Percentiles rank a stretch among this genome's conserved stretches.
phyloP scores from a whole-genome alignment of 2,888 invertebrate species.

The Habroteleia sp. region DNA sequence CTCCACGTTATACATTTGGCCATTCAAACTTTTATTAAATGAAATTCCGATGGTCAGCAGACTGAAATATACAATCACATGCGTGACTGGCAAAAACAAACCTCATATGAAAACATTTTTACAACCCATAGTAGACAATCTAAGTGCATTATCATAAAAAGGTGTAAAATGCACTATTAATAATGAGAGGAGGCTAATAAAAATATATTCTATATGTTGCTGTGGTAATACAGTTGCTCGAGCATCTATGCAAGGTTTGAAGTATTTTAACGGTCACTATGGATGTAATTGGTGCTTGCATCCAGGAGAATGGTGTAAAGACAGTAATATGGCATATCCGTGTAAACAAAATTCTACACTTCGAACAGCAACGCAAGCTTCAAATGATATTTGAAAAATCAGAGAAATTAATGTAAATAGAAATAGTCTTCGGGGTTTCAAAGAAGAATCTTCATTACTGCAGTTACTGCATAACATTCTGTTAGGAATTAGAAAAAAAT shows the following conservation, averaged over 20 bases:
- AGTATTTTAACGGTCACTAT: slow-evolving; percentile 51
- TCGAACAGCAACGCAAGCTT: not conserved
- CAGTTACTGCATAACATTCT: slow-evolving; percentile 8
- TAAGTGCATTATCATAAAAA: slow-evolving; percentile 28
- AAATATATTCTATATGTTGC: slow-evolving; percentile 36
- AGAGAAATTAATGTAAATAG: not conserved
- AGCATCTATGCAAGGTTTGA: slow-evolving; percentile 23
- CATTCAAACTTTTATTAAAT: slow-evolving; percentile 56
- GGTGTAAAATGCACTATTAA: slow-evolving; percentile 46
- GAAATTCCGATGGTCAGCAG: slow-evolving; percentile 49
- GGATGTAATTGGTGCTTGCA: slow-evolving; percentile 45
- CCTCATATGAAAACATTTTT: slow-evolving; percentile 41
- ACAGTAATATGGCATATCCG: not conserved
- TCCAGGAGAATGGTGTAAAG: slow-evolving; percentile 21
- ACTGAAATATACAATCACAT: slow-evolving; percentile 26
- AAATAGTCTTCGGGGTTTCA: not conserved
- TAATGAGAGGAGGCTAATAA: slow-evolving; percentile 19
- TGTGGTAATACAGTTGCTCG: slow-evolving; percentile 39
- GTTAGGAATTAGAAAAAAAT: slow-evolving; percentile 7
- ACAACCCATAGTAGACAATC: slow-evolving; percentile 35
- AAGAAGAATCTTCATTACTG: slow-evolving; percentile 24
- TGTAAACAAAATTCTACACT: not conserved
- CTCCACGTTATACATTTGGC: slow-evolving; percentile 52
- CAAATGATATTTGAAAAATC: not conserved
- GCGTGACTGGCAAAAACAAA: slow-evolving; percentile 46